Evolutionary conservation across 2,797 vertebrate species (phyloP), one percentile per base, ranked within the genome.

Genomic region (Thaleichthys pacificus): DNA sequence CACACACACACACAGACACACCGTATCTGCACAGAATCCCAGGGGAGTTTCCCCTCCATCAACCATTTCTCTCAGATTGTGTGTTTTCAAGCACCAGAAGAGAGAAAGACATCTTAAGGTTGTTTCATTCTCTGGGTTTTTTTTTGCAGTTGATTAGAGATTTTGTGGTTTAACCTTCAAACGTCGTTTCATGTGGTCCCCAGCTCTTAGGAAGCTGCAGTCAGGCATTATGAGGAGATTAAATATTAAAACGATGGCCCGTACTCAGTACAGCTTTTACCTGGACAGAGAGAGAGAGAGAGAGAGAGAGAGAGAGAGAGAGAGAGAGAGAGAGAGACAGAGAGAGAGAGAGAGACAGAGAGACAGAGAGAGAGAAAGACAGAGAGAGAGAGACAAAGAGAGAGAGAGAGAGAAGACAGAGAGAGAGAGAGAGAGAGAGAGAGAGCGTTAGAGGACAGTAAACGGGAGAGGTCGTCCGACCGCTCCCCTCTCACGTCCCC

Each of bases 101-200:
- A 70, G 70, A 72, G 66, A 76, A 72, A 26, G 17, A 21, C 35
- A 73, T 74, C 75, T 74, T 76, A 58, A 26, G 70, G 69, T 32
- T 22, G 61, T 80, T 82, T 81, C 67, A 84, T 85, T 70, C 61
- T n/a, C 1, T 22, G 58, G 65, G 30, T 1, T 32, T 32, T 32
- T 68, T 79, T 82, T 80, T 72, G 66, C 67, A 63, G 72, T 74
- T 86, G 81, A 84, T 83, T 82, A 74, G 79, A 72, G 51, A 28
- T 58, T 17, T 38, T 77, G 72, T 2, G 61, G 73, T 82, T 88
- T 80, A 82, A 84, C 81, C 78, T 88, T 85, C 80, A 84, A 80
- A 84, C 70, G 3, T 61, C 51, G 80, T 86, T 89, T 85, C 75
- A 86, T 86, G 82, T 79, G 75, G 72, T 83, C 73, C 58, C 68